Percentiles rank a stretch among this genome's conserved stretches.
Conservation (phyloP, 2,888 invertebrate genomes). For the Cheilosia vulpina region DNA sequence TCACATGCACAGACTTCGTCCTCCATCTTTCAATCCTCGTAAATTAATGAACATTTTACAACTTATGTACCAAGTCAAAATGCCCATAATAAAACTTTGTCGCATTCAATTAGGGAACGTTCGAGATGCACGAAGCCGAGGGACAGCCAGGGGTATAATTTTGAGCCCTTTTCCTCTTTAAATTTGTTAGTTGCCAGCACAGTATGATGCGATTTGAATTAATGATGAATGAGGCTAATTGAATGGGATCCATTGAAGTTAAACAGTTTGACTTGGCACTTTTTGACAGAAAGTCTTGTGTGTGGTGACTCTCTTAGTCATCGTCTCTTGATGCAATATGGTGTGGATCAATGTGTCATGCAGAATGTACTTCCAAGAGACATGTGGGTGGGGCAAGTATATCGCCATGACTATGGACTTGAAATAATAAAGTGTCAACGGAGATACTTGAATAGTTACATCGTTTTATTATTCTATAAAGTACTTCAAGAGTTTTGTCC, state of each 20-base stretch:
- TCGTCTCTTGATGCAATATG: background rate
- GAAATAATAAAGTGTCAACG: constrained; percentile 25
- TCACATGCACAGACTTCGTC: constrained; percentile 25
- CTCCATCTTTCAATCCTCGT: constrained; percentile 21
- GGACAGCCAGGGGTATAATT: constrained; percentile 7
- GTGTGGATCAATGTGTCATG: constrained; percentile 6
- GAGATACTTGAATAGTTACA: constrained; percentile 22
- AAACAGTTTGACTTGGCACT: constrained; percentile 64
- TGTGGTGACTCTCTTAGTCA: constrained; percentile 33
- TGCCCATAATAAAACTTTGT: constrained; percentile 37
- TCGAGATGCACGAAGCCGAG: constrained; percentile 18
- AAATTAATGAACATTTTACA: constrained; percentile 63
- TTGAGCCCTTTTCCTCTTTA: constrained; percentile 52
- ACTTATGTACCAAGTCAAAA: constrained; percentile 49
- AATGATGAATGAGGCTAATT: constrained; percentile 71
- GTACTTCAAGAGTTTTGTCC: background rate
- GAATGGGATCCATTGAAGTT: constrained; percentile 66
- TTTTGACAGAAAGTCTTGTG: constrained; percentile 7
- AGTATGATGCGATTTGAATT: constrained; percentile 50
- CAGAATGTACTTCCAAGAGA: background rate
- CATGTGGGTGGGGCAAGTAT: constrained; percentile 1
- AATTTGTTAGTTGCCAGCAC: constrained; percentile 46
- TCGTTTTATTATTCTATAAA: constrained; percentile 11
- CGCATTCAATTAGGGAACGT: constrained; percentile 56
- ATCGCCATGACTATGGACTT: constrained; percentile 14